A percentile compares a stretch with the other conserved stretches of the same genome.
phyloP scores from a whole-genome alignment of 2,888 invertebrate species.

The Hypolimnas misippus region DNA sequence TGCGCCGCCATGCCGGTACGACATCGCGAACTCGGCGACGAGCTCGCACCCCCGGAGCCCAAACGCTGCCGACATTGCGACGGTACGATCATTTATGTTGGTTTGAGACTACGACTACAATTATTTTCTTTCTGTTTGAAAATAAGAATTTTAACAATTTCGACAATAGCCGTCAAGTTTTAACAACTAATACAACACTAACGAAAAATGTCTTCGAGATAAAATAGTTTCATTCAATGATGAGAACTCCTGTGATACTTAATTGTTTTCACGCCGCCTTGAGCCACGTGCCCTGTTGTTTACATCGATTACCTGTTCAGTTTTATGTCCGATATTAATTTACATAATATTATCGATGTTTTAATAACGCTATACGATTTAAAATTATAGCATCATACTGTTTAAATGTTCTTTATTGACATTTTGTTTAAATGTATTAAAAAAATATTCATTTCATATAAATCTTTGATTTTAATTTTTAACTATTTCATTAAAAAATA shows the following conservation, averaged over 20 bases:
- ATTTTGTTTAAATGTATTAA: not conserved
- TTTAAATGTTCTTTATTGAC: not conserved
- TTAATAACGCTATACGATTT: not conserved
- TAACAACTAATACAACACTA: not conserved
- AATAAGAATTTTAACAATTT: not conserved
- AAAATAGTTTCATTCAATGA: slow-evolving; percentile 3
- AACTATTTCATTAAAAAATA: not conserved
- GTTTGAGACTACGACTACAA: slow-evolving; percentile 8
- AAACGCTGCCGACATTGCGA: slow-evolving; percentile 97
- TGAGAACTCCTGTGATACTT: slow-evolving; percentile 3
- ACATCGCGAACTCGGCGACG: slow-evolving; percentile 83
- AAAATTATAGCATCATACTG: not conserved
- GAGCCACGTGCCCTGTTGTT: slow-evolving; percentile 32
- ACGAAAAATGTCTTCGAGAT: not conserved
- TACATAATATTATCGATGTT: not conserved
- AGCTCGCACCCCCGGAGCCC: slow-evolving; percentile 88
- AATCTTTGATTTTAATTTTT: not conserved
- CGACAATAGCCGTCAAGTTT: not conserved
- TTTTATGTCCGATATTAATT: slow-evolving; percentile 17
- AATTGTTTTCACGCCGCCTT: slow-evolving; percentile 13
- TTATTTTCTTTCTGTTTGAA: not conserved
- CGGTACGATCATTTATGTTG: slow-evolving; percentile 84
- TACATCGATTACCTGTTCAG: slow-evolving; percentile 22
- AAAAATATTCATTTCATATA: not conserved
- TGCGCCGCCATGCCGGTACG: slow-evolving; percentile 85